Evolutionary conservation across 2,888 invertebrate genomes (phyloP), one percentile per base, ranked within the genome.

Genomic region (Xestobium rufovillosum): DNA sequence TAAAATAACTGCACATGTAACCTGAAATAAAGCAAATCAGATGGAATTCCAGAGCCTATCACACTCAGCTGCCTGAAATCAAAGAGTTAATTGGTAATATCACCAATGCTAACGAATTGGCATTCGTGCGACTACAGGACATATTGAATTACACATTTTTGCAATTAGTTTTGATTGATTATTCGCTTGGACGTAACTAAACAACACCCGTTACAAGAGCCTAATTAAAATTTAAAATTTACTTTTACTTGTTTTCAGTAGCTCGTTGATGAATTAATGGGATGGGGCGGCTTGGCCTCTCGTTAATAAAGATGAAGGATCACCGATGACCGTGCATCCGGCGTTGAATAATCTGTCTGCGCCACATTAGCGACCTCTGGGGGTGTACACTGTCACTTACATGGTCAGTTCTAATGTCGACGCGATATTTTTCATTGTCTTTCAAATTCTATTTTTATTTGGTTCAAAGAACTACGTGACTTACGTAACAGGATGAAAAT

Each of bases 81-180:
- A 53, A 53, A 50, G 53, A 50, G 49, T 51, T 51, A 53, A 53
- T 53, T 53, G 53, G 48, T 49, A 43, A 47, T 51, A 49, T 50
- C 49, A 46, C 50, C 46, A 48, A 49, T 44, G 45, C 44, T 43
- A 43, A 44, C 44, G 44, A 44, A 44, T 44, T 36, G 38, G 35
- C 44, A 41, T 41, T 44, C 41, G 36, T 41, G 31, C 34, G 35
- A 36, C 39, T 39, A 34, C 33, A 32, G 42, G 35, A 39, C 39
- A 44, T 42, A 42, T 44, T 38, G 37, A 44, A 44, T 44, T 44
- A 44, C 44, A 32, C 36, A 39, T 44, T 44, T 44, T 42, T 42
- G 41, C 37, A 34, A 37, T 38, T 41, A 37, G 43, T 39, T 42
- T 45, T 44, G 39, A 41, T 39, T 40, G 44, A 45, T 46, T 38